Percentiles rank a stretch among this genome's conserved stretches.
Evolutionary conservation across 2,113 vertebrate species (phyloP).

Genomic region (Orientallactaga bullata): DNA sequence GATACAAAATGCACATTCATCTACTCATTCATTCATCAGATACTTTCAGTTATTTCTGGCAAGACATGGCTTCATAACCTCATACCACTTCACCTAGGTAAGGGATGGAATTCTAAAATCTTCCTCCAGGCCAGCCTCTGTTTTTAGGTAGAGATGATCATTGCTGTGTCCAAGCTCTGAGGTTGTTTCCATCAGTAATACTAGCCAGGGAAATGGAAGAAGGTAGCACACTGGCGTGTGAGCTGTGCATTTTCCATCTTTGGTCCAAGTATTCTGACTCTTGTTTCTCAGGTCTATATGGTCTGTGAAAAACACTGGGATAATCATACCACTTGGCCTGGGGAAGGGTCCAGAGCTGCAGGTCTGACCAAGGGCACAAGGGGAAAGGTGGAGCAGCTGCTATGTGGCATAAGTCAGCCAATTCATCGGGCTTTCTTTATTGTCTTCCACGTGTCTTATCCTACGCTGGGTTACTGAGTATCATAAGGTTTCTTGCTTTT

Average conservation of each 20-base stretch:
- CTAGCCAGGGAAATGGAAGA: not conserved
- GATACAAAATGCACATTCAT: not conserved
- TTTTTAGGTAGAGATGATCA: not conserved
- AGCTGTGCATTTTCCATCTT: not conserved
- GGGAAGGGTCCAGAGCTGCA: not conserved
- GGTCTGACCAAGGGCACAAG: constrained; percentile 1
- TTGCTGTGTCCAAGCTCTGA: not conserved
- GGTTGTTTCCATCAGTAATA: not conserved
- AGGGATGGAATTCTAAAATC: not conserved
- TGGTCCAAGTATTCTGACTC: not conserved
- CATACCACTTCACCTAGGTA: not conserved
- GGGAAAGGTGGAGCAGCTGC: not conserved
- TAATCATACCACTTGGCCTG: not conserved
- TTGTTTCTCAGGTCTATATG: constrained; percentile 10
- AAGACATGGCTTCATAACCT: not conserved
- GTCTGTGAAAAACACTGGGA: not conserved
- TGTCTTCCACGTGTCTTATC: constrained; percentile 1
- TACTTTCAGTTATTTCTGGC: not conserved
- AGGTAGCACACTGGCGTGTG: not conserved
- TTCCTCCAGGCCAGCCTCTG: not conserved
- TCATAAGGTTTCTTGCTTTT: not conserved
- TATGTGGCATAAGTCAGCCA: not conserved
- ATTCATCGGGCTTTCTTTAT: constrained; percentile 57
- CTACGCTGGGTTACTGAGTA: not conserved
- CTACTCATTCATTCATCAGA: not conserved